phyloP scores from a whole-genome alignment of 2,888 invertebrate species.

The Leptogaster cylindrica region DNA sequence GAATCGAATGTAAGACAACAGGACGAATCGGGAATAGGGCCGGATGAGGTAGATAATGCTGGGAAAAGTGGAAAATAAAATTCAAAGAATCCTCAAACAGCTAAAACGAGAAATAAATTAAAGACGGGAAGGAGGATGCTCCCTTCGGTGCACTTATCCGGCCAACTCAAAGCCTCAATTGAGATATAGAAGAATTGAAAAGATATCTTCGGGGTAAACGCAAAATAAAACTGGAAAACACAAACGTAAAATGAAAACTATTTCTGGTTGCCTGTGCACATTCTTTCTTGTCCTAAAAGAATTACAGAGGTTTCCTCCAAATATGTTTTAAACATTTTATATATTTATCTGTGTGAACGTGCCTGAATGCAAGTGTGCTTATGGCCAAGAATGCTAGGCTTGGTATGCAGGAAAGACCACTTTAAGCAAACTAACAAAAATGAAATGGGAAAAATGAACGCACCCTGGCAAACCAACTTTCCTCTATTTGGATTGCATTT shows the following conservation, averaged over 20 bases:
- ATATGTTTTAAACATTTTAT: conserved; percentile 6
- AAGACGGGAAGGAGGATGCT: conserved; percentile 4
- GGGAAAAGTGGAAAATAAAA: conserved; percentile 22
- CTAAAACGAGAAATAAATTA: conserved; percentile 35
- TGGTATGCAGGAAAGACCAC: too few species aligned
- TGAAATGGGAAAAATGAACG: too few species aligned
- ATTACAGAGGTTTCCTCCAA: conserved; percentile 3
- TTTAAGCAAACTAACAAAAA: too few species aligned
- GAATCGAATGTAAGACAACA: conserved; percentile 4
- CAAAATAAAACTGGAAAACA: conserved; percentile 28
- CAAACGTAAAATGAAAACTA: conserved; percentile 33
- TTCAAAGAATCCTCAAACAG: conserved; percentile 24
- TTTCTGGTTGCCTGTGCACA: conserved; percentile 16
- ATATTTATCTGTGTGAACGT: too few species aligned
- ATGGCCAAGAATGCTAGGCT: too few species aligned
- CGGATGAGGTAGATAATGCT: conserved; percentile 31
- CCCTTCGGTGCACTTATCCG: neutral
- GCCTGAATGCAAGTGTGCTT: too few species aligned
- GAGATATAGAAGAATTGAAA: neutral
- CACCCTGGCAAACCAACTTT: too few species aligned
- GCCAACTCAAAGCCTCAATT: neutral
- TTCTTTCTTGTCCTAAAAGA: neutral
- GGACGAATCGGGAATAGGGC: conserved; percentile 4
- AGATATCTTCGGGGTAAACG: conserved; percentile 32
- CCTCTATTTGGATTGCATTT: too few species aligned